Evolutionary conservation across 30 jellyfish, hydroid and myxozoan species (phyloP), one percentile per base, ranked within the genome.

Genomic region (Hydractinia symbiolongicarpus): DNA sequence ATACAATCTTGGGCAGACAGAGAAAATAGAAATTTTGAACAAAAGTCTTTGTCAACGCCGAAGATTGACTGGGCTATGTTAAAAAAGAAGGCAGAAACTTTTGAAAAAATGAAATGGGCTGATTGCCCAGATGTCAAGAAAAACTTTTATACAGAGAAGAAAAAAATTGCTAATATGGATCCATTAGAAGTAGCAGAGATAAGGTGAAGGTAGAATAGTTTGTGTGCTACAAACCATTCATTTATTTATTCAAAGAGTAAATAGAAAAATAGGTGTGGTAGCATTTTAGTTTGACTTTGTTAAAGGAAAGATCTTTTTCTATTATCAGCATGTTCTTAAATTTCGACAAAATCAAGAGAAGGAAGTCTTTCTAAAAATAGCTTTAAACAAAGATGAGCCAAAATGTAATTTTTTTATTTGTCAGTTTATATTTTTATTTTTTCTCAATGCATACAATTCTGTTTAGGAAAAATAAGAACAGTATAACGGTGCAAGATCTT

Each of bases 81-180:
- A 64, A 60, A 78, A 57, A 56, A 15, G 53, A 64, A 61, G 16
- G 53, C 50, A 16, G 68, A 75, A 69, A 61, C 30, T 8, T 67
- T n/a, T 57, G 76, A 73, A 40, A 50, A 19, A 49, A 50, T 19
- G 58, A 61, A 64, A 62, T 77, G 84, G 75, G 50, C 67, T 84
- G 99, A 85, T 66, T 86, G 88, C 16, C 90, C 89, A 0, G 89
- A 79, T 1, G 80, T 94, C 9, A 50, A 66, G 9, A 94, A 94
- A 83, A 73, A 67, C 6, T 94, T 94, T 83, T 94, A 94, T 66
- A 69, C 20, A 7, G 99, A 94, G 66, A 17, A 44, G 17, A 71
- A 77, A 8, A 81, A 84, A 7, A 78, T 94, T n/a, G 75, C 55
- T 10, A 56, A 55, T 9, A 68, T 94, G 94, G 60, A 79, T 61